A percentile compares a stretch with the other conserved stretches of the same genome.
phyloP scores from a whole-genome alignment of 2,113 vertebrate genomes.

The Zootoca vivipara region DNA sequence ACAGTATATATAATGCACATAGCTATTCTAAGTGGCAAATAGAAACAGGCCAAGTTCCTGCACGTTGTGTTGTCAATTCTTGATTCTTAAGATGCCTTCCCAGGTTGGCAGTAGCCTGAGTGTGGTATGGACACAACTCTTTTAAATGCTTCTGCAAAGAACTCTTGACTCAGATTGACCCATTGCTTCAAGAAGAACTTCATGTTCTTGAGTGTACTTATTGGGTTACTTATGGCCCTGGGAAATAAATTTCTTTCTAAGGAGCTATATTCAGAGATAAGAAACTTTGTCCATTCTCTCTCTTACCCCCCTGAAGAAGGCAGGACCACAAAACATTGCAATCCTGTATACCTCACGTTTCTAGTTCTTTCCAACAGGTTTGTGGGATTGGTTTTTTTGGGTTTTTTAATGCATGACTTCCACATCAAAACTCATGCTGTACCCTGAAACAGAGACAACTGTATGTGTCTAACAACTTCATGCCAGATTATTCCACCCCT shows the following conservation, averaged over 20 bases:
- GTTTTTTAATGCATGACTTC: neutral
- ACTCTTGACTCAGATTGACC: neutral
- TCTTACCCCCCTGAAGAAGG: neutral
- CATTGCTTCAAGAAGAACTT: neutral
- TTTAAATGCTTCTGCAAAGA: neutral
- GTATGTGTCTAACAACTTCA: neutral
- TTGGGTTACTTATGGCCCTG: neutral
- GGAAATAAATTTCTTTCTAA: neutral
- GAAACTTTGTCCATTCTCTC: neutral
- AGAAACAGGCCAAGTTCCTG: neutral
- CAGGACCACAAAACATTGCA: neutral
- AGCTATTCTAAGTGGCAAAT: neutral
- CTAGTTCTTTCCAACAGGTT: neutral
- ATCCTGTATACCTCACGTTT: neutral
- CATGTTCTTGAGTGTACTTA: neutral
- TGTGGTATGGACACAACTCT: neutral
- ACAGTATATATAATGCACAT: neutral
- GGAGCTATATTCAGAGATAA: neutral
- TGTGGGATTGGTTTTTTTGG: neutral
- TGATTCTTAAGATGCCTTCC: neutral
- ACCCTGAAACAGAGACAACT: neutral
- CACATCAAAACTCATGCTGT: slow-evolving; percentile 2
- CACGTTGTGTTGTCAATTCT: neutral
- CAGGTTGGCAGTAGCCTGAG: neutral
- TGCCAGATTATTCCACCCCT: neutral